phyloP scores from a whole-genome alignment of 2,888 invertebrate genomes.

The Drosophila birchii region DNA sequence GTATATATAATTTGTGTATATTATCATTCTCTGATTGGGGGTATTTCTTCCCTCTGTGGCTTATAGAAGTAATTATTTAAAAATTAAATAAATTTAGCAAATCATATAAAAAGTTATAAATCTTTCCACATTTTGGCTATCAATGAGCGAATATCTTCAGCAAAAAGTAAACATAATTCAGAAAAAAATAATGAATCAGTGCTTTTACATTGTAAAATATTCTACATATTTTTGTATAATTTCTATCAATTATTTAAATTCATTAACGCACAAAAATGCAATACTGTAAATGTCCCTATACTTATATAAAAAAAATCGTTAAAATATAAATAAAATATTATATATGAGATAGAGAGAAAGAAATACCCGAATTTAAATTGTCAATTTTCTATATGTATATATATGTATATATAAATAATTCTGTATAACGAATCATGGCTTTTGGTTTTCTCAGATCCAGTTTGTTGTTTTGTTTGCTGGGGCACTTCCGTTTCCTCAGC shows the following conservation, averaged over 20 bases:
- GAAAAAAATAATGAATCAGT: neutral
- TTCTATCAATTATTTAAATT: neutral
- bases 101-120: neutral
- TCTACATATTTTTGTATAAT: too few relatives aligned
- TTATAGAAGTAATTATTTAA: neutral
- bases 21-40: slow-evolving; percentile 19
- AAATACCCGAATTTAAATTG: slow-evolving; percentile 15
- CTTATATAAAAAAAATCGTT: neutral
- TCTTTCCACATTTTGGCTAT: neutral
- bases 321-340: neutral
- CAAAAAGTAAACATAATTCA: neutral
- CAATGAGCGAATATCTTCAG: neutral
- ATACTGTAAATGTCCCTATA: neutral
- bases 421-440: slow-evolving; percentile 30
- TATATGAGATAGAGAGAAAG: neutral
- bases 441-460: slow-evolving; percentile 13
- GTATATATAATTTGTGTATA: slow-evolving; percentile 38
- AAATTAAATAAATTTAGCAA: neutral
- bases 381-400: slow-evolving; percentile 1
- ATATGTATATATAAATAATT: slow-evolving; percentile 28
- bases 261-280: neutral
- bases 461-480: slow-evolving; percentile 3
- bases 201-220: neutral
- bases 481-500: slow-evolving; percentile 11
- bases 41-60: slow-evolving; percentile 8